These are phyloP conservation scores for Acomys russatus DNA, from an alignment of 2,797 vertebrate genomes.

Conservation along the genomic window DNA sequence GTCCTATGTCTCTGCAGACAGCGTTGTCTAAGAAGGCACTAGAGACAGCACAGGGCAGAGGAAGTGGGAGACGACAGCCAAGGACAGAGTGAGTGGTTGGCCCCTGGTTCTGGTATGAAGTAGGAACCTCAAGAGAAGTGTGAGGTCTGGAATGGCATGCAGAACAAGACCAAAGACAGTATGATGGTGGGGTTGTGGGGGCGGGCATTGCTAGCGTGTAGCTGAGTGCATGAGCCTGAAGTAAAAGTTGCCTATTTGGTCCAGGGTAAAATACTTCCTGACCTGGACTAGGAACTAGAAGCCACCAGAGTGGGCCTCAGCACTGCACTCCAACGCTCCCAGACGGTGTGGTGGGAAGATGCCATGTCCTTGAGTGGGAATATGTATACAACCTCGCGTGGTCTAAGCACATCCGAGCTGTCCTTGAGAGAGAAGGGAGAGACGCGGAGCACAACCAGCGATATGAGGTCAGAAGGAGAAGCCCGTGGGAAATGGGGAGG, in stretches of 20 bases:
- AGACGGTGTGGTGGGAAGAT: neutral
- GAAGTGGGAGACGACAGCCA: neutral
- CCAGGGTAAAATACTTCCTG: neutral
- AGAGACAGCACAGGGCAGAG: accelerated
- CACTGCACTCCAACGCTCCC: neutral
- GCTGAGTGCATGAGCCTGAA: too few relatives aligned
- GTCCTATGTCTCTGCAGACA: neutral
- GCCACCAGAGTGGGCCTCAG: neutral
- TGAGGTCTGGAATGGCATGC: neutral
- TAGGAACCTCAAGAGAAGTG: neutral
- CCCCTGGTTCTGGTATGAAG: neutral
- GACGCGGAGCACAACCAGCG: neutral
- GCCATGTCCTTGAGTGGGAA: neutral
- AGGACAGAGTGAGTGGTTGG: neutral
- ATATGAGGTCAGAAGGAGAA: neutral
- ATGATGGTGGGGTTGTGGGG: neutral
- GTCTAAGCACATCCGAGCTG: neutral
- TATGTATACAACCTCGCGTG: too few relatives aligned
- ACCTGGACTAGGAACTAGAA: neutral
- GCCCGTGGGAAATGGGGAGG: too few relatives aligned
- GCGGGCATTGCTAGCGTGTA: too few relatives aligned
- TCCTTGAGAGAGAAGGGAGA: neutral
- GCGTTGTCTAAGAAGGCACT: neutral
- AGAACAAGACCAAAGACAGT: neutral
- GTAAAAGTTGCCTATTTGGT: neutral